Conservation (phyloP, 2,797 vertebrate genomes). For the Coilia nasus region DNA sequence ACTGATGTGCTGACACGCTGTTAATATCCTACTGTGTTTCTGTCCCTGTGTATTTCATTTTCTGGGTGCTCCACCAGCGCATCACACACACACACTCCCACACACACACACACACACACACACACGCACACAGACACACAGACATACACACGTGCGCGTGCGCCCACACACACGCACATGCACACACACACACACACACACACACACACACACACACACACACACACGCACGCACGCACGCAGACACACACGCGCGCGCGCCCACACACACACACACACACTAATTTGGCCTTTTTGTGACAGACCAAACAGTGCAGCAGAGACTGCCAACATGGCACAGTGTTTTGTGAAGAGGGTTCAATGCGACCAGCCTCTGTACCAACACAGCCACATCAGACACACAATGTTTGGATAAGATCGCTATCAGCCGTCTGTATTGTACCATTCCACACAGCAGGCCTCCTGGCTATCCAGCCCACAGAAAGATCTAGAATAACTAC, state of each 20-base stretch:
- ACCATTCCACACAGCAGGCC: not conserved
- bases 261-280: too few species aligned
- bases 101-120: too few species aligned
- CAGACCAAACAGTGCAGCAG: slow-evolving; percentile 36
- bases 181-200: too few species aligned
- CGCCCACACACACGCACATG: too few species aligned
- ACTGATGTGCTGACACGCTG: too few species aligned
- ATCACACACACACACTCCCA: not conserved
- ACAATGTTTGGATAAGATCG: slow-evolving; percentile 44
- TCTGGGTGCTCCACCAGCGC: not conserved
- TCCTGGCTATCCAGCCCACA: not conserved
- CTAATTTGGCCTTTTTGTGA: slow-evolving; percentile 19
- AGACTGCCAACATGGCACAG: slow-evolving; percentile 38
- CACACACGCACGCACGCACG: too few species aligned
- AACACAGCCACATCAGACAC: slow-evolving; percentile 25
- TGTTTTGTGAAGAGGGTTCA: slow-evolving; percentile 33
- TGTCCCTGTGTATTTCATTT: not conserved
- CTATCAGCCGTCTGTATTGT: slow-evolving; percentile 2
- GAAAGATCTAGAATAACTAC: not conserved
- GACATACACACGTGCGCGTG: too few species aligned
- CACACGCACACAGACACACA: not conserved
- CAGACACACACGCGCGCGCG: too few species aligned
- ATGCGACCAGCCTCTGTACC: slow-evolving; percentile 22
- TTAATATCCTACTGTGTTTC: not conserved
- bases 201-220: not conserved